Percentiles rank a stretch among this genome's conserved stretches.
phyloP scores from a whole-genome alignment of 2,888 invertebrate species.

The Yponomeuta evonymella region DNA sequence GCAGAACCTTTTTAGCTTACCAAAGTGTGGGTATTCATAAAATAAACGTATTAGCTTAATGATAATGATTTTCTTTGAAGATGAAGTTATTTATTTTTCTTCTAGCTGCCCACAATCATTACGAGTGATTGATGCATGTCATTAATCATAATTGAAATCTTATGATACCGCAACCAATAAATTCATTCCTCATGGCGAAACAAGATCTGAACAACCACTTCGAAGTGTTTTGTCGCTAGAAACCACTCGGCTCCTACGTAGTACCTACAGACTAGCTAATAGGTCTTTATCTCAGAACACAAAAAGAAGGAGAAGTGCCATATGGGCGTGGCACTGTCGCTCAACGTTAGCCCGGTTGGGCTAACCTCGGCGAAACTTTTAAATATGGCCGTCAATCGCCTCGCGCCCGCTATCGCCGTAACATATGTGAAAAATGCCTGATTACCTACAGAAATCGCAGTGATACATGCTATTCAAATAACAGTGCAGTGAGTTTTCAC shows the following conservation, averaged over 20 bases:
- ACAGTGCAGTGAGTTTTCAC: no score
- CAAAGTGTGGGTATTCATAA: background rate
- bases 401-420: no score
- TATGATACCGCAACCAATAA: background rate
- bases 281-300: slow-evolving; percentile 6
- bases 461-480: no score
- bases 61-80: background rate
- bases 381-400: no score
- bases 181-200: background rate
- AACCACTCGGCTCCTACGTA: slow-evolving; percentile 6
- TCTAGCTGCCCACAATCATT: background rate
- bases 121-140: background rate
- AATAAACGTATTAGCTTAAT: background rate
- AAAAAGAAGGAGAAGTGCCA: no score
- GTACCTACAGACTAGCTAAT: slow-evolving; percentile 43
- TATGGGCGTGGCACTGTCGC: no score
- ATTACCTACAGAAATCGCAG: no score
- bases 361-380: no score
- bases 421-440: no score
- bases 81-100: background rate
- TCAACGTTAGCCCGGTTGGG: no score
- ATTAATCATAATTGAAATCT: background rate
- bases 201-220: background rate
- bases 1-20: background rate
- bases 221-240: slow-evolving; percentile 1